phyloP scores from a whole-genome alignment of 1,140 invertebrate species.

The Bombus turneri region DNA sequence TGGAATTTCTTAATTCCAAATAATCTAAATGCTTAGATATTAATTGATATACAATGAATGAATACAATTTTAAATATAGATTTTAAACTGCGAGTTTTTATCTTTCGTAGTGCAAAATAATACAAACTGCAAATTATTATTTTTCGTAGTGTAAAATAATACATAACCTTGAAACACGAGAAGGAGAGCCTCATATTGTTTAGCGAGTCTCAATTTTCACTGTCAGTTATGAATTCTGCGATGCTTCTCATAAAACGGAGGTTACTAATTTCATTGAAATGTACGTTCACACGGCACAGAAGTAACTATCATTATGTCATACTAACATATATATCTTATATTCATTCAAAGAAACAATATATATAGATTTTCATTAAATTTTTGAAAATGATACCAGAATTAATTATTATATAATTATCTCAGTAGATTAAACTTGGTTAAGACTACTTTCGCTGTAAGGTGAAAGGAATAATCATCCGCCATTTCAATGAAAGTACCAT shows the following conservation, averaged over 20 bases:
- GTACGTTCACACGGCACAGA: not conserved
- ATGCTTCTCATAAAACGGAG: not conserved
- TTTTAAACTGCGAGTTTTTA: not conserved
- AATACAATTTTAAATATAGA: not conserved
- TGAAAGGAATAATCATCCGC: constrained; percentile 5
- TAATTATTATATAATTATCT: not conserved
- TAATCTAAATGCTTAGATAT: not conserved
- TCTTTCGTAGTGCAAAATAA: not conserved
- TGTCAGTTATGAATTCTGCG: not conserved
- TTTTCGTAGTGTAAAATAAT: not conserved
- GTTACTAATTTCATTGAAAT: constrained; percentile 33
- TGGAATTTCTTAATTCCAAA: not conserved
- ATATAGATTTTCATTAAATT: not conserved
- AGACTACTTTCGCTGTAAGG: not conserved
- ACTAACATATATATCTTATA: too few relatives aligned
- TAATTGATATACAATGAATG: too few relatives aligned
- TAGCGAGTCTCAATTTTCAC: not conserved
- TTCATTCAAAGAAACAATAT: not conserved
- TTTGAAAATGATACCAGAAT: not conserved
- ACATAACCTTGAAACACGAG: constrained; percentile 11
- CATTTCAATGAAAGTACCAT: constrained; percentile 5
- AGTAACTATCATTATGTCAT: not conserved
- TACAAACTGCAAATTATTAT: not conserved
- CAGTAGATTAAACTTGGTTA: not conserved
- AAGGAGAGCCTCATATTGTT: not conserved